Base-by-base conservation (phyloP, 92 coral and sea anemone genomes). In the Blastomussa wellsi region DNA sequence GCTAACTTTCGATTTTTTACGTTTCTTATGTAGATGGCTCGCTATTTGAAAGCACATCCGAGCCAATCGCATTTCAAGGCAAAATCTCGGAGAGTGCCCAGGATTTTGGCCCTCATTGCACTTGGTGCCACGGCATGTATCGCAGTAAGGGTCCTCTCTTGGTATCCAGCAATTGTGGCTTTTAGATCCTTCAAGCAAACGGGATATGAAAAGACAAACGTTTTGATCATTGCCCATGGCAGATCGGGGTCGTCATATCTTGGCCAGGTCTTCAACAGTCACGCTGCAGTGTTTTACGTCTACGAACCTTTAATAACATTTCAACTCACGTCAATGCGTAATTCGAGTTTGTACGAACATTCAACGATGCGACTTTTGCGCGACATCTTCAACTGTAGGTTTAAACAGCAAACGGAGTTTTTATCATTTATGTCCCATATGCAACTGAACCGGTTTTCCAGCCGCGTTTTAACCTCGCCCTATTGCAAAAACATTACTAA, bases 191-290 rank as follows among this genome's bases (percentile, higher is more conserved):
- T 76, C 76, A 68, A 41, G 16, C 51, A 81, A 41, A 35, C 76
- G 1, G 42, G 73, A 16, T 28, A 53, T 47, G 38, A 49, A n/a
- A 80, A 71, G 12, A 83, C 82, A 0, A 89, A 94, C 64, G 67
- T 95, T 62, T 57, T 95, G 44, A 94, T 95, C 39, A 51, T 94
- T 77, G 92, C 98, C n/a, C 91, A 95, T 41, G 92, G 85, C 39
- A 89, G 98, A 39, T 89, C 98, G 20, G 98, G 98, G 2, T 96
- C 98, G 0, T 96, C 98, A 12, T 96, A 84, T 77, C 90, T 96
- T n/a, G 98, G 98, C 0, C 93, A 96, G 79, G 79, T 96, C 32
- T 95, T 96, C 86, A 95, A 96, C 86, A 90, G 86, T 33, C 93
- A 92, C 55, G 89, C 93, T 2, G 87, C 89, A 22, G 96, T 94